Conservation (phyloP, 2,113 vertebrate species). For the Chloropsis hardwickii region DNA sequence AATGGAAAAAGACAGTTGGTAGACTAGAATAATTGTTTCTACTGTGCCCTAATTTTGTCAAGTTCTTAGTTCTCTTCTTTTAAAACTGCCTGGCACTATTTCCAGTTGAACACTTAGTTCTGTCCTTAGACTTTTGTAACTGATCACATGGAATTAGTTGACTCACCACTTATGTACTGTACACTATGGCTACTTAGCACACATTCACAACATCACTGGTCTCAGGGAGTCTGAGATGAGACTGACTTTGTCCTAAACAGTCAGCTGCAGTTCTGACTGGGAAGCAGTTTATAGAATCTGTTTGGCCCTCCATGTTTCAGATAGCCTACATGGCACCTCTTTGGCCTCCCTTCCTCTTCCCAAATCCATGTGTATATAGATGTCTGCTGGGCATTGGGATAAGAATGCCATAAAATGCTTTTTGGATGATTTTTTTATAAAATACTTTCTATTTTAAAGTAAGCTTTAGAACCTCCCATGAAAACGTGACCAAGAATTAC, state of each 20-base stretch:
- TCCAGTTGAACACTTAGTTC: background rate
- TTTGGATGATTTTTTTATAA: background rate
- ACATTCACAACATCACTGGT: background rate
- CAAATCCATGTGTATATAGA: background rate
- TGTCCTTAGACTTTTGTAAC: background rate
- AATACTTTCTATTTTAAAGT: background rate
- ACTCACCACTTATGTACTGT: background rate
- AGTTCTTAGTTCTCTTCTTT: background rate
- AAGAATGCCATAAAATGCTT: background rate
- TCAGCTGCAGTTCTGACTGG: background rate
- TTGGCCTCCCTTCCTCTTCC: background rate
- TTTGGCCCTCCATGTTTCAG: background rate
- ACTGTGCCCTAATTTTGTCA: background rate
- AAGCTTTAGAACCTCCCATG: background rate
- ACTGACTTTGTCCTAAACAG: background rate
- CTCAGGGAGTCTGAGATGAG: background rate
- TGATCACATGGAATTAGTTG: background rate
- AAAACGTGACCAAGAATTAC: background rate
- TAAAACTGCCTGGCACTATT: background rate
- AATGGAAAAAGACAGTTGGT: background rate
- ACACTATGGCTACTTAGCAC: background rate
- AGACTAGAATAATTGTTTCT: background rate
- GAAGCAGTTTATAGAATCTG: background rate
- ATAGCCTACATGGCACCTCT: accelerated
- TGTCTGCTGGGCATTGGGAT: background rate